Evolutionary conservation across 1,140 invertebrate species (phyloP).

Genomic region (Pygmarrhopalites habei): DNA sequence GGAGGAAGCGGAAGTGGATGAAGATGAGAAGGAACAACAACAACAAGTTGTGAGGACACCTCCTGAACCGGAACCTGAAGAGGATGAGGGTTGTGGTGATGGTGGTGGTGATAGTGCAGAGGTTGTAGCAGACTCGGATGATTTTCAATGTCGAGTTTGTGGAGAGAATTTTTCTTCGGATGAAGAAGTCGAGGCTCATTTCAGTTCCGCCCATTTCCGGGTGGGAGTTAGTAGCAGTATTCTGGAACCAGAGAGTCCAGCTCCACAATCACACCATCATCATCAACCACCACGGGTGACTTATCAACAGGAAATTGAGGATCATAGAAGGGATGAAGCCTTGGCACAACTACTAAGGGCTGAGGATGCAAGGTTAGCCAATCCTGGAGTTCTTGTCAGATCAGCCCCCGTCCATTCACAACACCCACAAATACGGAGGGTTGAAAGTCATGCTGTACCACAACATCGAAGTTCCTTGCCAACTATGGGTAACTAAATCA

Average conservation of each 20-base stretch:
- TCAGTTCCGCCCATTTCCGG: conserved; percentile 31
- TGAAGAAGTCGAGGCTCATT: conserved; percentile 30
- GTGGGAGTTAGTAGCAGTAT: conserved; percentile 18
- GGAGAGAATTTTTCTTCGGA: conserved; percentile 26
- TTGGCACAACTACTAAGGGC: not conserved
- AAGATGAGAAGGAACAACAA: not conserved
- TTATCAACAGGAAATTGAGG: not conserved
- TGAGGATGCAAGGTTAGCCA: not conserved
- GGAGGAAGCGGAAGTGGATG: no score
- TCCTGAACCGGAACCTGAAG: no score
- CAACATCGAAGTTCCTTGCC: not conserved
- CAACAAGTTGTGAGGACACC: not conserved
- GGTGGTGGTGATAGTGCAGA: no score
- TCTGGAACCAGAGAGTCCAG: conserved; percentile 37
- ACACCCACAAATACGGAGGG: not conserved
- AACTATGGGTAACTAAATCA: not conserved
- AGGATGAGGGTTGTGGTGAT: no score
- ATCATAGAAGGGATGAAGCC: not conserved
- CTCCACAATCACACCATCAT: not conserved
- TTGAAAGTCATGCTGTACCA: not conserved
- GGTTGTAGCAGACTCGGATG: conserved; percentile 8
- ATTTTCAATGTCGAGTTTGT: conserved; percentile 34
- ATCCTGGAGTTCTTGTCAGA: conserved; percentile 5
- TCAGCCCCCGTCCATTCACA: not conserved
- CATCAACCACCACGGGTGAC: not conserved